phyloP scores from a whole-genome alignment of 2,113 vertebrate genomes.

The Perognathus longimembris region DNA sequence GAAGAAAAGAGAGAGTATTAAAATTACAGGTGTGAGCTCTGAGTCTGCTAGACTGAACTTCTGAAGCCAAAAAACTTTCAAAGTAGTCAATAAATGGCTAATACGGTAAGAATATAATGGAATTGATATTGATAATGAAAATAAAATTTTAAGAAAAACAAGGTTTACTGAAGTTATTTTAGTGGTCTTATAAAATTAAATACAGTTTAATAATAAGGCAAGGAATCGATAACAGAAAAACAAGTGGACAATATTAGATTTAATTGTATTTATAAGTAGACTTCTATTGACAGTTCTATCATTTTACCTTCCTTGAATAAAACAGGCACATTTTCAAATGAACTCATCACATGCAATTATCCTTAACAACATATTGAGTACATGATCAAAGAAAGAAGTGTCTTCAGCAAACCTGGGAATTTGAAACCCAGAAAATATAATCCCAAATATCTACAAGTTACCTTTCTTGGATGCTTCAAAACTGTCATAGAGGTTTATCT shows the following conservation, averaged over 20 bases:
- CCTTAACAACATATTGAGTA: background rate
- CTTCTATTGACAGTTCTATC: background rate
- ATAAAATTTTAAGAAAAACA: background rate
- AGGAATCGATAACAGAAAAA: background rate
- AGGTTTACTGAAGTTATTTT: background rate
- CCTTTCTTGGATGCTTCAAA: constrained; percentile 99
- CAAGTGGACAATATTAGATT: background rate
- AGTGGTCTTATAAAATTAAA: background rate
- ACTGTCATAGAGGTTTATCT: constrained; percentile 99
- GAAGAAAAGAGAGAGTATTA: no score
- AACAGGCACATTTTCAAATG: background rate
- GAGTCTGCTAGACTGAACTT: background rate
- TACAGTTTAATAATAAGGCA: background rate
- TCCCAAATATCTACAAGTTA: constrained; percentile 80
- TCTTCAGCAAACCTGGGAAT: background rate
- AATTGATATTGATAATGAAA: background rate
- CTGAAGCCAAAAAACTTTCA: background rate
- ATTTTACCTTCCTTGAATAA: background rate
- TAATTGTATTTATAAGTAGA: background rate
- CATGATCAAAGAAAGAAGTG: background rate
- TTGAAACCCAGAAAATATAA: constrained; percentile 31
- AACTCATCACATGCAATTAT: background rate
- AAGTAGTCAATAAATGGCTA: background rate
- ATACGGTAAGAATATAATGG: background rate
- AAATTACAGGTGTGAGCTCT: no score